Percentiles rank a stretch among this genome's conserved stretches.
These are phyloP conservation scores for Zaprionus inermis DNA, from an alignment of 1,140 invertebrate genomes.

Conservation along the genomic window DNA sequence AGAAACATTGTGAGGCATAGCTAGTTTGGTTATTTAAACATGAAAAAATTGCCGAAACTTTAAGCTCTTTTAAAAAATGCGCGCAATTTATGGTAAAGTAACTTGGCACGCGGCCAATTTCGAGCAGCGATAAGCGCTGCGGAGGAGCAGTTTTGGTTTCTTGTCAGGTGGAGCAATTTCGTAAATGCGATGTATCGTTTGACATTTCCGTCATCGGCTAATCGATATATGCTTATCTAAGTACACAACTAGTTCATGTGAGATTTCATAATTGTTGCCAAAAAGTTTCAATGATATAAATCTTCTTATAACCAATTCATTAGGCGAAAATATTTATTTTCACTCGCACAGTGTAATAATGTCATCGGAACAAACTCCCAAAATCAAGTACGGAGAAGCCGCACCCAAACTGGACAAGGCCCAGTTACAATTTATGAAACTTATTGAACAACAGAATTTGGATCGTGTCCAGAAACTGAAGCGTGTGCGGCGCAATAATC, in stretches of 20 bases:
- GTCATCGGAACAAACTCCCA: constrained; percentile 72
- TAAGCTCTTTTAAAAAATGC: too few relatives aligned
- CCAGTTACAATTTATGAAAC: constrained; percentile 91
- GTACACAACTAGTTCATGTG: constrained; percentile 29
- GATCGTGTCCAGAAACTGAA: constrained; percentile 88
- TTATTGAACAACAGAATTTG: constrained; percentile 90
- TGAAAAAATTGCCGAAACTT: too few relatives aligned
- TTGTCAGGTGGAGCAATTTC: not conserved
- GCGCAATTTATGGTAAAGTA: too few relatives aligned
- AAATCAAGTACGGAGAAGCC: constrained; percentile 84
- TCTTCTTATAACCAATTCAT: constrained; percentile 12
- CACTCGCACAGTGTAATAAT: constrained; percentile 48
- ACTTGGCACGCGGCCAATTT: too few relatives aligned
- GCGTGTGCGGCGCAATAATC: constrained; percentile 87
- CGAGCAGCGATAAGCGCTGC: too few relatives aligned
- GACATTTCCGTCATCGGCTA: not conserved
- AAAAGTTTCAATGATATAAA: constrained; percentile 37
- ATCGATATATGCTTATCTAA: constrained; percentile 11
- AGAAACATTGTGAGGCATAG: too few relatives aligned
- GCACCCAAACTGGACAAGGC: constrained; percentile 86
- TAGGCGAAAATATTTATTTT: not conserved
- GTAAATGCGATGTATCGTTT: not conserved
- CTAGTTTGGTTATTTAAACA: too few relatives aligned
- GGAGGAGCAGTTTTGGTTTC: too few relatives aligned
- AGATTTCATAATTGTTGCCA: constrained; percentile 62